These are phyloP conservation scores for Nasonia giraulti DNA, from an alignment of 1,140 invertebrate species.

Conservation along the genomic window DNA sequence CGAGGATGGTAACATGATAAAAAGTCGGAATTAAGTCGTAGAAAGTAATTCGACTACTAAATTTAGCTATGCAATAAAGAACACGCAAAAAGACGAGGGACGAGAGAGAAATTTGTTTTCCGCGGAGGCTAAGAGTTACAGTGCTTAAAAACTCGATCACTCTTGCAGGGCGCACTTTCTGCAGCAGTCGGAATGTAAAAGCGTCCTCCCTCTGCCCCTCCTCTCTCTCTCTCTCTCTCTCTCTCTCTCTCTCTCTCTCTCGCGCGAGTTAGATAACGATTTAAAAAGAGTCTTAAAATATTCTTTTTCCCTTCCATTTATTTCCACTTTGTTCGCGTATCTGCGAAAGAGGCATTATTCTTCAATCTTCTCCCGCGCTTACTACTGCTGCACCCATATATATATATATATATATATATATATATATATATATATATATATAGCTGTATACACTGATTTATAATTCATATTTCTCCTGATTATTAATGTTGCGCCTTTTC, in stretches of 20 bases:
- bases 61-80: slow-evolving; percentile 28
- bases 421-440: not conserved
- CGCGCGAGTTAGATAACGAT: slow-evolving; percentile 30
- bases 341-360: slow-evolving; percentile 4
- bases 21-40: slow-evolving; percentile 6
- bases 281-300: slow-evolving; percentile 15
- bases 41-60: slow-evolving; percentile 22
- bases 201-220: not conserved
- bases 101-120: slow-evolving; percentile 16
- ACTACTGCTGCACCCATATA: not conserved
- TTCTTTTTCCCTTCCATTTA: slow-evolving; percentile 11
- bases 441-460: not conserved
- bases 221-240: not conserved
- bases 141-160: slow-evolving; percentile 30
- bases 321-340: not conserved
- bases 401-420: not conserved
- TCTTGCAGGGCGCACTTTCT: not conserved
- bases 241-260: not conserved
- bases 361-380: not conserved
- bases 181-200: not conserved
- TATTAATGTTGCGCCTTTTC: slow-evolving; percentile 17
- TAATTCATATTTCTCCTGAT: not conserved
- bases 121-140: not conserved
- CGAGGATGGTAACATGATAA: not conserved
- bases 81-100: not conserved